Percentiles rank a stretch among this genome's conserved stretches.
Evolutionary conservation across 2,888 invertebrate genomes (phyloP).

Genomic region (Sphaerophoria taeniata): DNA sequence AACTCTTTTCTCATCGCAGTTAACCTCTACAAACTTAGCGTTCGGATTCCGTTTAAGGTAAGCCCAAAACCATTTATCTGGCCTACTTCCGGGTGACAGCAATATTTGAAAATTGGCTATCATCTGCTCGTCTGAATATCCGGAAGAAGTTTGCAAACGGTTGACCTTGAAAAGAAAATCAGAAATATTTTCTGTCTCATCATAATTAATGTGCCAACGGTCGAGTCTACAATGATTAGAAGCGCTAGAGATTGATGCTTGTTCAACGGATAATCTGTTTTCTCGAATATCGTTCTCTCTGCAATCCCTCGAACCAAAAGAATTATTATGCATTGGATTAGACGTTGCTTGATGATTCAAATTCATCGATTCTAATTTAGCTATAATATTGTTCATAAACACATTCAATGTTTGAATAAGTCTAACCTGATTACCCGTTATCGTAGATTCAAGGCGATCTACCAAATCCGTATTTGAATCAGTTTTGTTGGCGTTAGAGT

Average conservation of each 20-base stretch:
- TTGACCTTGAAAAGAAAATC: not conserved
- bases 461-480: too few species aligned
- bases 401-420: too few species aligned
- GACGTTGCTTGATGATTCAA: too few species aligned
- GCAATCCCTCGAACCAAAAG: too few species aligned
- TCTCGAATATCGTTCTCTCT: too few species aligned
- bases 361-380: too few species aligned
- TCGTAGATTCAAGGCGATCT: too few species aligned
- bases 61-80: conserved; percentile 2
- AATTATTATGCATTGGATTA: too few species aligned
- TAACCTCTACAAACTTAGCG: not conserved
- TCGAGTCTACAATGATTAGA: not conserved
- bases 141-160: not conserved
- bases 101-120: not conserved
- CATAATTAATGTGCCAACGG: not conserved
- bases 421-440: too few species aligned
- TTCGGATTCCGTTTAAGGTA: not conserved
- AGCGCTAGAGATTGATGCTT: not conserved
- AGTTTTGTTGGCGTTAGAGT: too few species aligned
- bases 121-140: not conserved
- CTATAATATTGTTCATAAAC: too few species aligned
- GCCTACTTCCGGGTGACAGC: not conserved
- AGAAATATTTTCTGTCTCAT: not conserved
- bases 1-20: not conserved
- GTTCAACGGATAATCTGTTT: too few species aligned